phyloP scores from a whole-genome alignment of 2,113 vertebrate species.

The Ctenodactylus gundi region DNA sequence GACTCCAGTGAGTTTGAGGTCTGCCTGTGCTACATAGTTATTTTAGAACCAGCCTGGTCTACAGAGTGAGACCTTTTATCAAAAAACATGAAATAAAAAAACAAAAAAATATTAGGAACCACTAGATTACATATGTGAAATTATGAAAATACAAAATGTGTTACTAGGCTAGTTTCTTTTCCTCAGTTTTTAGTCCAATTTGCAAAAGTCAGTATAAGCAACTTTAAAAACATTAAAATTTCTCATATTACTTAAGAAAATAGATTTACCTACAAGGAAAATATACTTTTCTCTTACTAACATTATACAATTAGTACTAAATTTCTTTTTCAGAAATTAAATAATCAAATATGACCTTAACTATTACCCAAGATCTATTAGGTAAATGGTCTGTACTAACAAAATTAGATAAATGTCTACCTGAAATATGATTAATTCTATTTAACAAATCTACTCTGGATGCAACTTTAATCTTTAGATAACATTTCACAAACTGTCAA shows the following conservation, averaged over 20 bases:
- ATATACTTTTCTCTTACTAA: background rate
- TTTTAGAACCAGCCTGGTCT: too few species aligned
- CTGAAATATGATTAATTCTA: background rate
- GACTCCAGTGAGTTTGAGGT: too few species aligned
- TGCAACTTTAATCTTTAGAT: background rate
- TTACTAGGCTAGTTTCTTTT: background rate
- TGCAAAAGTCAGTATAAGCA: slow-evolving; percentile 1
- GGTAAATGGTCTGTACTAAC: background rate
- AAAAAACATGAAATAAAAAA: too few species aligned
- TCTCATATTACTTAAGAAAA: background rate
- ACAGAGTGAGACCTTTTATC: too few species aligned
- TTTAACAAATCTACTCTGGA: background rate
- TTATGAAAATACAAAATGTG: background rate
- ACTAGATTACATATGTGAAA: background rate
- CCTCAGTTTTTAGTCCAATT: background rate
- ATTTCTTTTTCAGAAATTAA: background rate
- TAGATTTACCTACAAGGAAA: background rate
- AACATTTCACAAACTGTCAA: background rate
- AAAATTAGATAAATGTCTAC: background rate
- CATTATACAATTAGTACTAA: background rate
- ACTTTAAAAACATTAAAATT: slow-evolving; percentile 30
- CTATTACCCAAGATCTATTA: background rate
- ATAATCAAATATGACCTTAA: background rate
- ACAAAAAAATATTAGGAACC: too few species aligned
- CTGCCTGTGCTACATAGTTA: too few species aligned